Conservation (phyloP, 2,888 invertebrate species). For the Eupithecia abbreviata region DNA sequence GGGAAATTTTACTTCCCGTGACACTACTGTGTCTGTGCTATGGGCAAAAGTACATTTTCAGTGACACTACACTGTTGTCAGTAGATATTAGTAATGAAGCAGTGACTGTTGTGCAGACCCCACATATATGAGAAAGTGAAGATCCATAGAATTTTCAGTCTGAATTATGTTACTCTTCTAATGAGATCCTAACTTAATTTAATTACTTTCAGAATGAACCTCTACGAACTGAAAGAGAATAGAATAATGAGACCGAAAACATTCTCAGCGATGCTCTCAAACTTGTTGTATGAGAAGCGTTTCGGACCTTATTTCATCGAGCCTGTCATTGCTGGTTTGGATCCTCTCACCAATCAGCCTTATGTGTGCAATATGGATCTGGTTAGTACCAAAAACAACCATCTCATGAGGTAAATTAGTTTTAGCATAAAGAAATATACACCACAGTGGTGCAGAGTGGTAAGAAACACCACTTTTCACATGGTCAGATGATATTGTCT, state of each 20-base stretch:
- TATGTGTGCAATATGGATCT: conserved; percentile 97
- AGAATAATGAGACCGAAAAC: conserved; percentile 95
- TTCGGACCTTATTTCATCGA: conserved; percentile 99
- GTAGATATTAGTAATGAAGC: no score
- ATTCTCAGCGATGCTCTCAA: conserved; percentile 96
- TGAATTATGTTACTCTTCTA: neutral
- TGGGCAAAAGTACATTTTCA: no score
- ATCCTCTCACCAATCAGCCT: conserved; percentile 92
- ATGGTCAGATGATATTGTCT: neutral
- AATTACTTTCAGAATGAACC: conserved; percentile 87
- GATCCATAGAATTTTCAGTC: neutral
- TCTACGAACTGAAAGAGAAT: conserved; percentile 98
- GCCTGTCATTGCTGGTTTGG: conserved; percentile 97
- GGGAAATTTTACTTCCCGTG: no score
- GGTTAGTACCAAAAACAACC: conserved; percentile 83
- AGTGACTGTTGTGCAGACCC: neutral
- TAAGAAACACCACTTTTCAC: neutral
- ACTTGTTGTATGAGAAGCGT: conserved; percentile 96
- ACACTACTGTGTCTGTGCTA: no score
- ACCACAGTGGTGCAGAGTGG: neutral
- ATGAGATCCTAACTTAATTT: neutral
- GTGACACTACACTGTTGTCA: no score
- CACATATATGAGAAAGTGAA: neutral
- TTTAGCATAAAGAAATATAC: neutral
- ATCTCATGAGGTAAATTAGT: neutral